Base-by-base conservation (phyloP, 2,888 invertebrate genomes). In the Eupithecia vulgata region DNA sequence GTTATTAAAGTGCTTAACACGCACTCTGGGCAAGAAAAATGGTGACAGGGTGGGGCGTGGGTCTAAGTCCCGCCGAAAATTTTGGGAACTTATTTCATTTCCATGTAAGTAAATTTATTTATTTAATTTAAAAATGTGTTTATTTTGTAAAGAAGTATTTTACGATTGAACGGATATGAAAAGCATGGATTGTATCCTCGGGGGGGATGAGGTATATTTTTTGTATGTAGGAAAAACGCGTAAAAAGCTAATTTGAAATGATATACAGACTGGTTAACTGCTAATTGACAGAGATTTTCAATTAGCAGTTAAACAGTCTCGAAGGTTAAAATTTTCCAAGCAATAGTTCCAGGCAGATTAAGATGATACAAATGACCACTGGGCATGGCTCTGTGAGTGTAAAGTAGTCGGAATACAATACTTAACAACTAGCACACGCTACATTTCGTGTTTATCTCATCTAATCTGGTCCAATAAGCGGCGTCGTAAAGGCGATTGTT, bases 401-500 rank as follows among this genome's bases (percentile, higher is more conserved):
- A 48, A 21, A 52, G 48, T 21, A 48, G 10, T 21, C 10, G 10
- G 12, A 52, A 57, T 25, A 57, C 25, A 25, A 25, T 57, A 48
- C 21, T 21, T 4, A 52, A 52, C 10, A 25, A 25, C 5, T 25
- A 25, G 25, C 13, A 12, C 12, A 0, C 12, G 57, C 25, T 21
- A 57, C 57, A 25, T 70, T 67, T 35, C 52, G 30, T 45, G 59
- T 67, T 70, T 70, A 75, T 75, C 72, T 70, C 45, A 74, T 74
- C 65, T 72, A 45, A 75, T 75, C 70, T 59, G 34, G 70, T 40
- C 34, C 48, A 70, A 70, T 76, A 70, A 72, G 35, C 65, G 66
- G 71, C 67, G 73, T 67, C 71, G 71, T 74, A 70, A 75, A 69
- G 75, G 45, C 75, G 70, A 79, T 78, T 78, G 76, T 74, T 70